Evolutionary conservation across 2,113 vertebrate genomes (phyloP).

Genomic region (Cottus gobio): DNA sequence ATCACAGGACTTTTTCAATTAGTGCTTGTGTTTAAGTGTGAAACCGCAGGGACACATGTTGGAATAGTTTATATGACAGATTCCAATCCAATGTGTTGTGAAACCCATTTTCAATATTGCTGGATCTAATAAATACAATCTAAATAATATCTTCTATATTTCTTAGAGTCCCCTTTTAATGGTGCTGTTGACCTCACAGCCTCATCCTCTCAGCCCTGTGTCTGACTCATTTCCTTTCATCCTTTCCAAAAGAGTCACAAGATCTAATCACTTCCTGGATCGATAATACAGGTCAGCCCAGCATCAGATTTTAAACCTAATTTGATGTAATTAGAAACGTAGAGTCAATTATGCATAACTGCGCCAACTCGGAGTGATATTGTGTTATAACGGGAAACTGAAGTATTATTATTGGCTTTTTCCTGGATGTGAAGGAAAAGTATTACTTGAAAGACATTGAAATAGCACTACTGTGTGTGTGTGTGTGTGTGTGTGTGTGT

Average conservation of each 20-base stretch:
- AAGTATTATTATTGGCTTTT: background rate
- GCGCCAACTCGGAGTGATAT: background rate
- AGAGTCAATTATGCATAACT: background rate
- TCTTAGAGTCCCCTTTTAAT: background rate
- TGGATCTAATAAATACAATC: background rate
- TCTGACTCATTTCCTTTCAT: slow-evolving; percentile 43
- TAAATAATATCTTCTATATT: background rate
- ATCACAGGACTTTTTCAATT: background rate
- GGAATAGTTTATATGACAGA: background rate
- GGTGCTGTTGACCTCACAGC: background rate
- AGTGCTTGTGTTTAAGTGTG: background rate
- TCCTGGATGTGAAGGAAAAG: background rate
- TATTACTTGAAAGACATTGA: too few species aligned
- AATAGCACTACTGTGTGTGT: too few species aligned
- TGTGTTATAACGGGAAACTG: background rate
- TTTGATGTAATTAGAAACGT: background rate
- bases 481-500: background rate
- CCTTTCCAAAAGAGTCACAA: slow-evolving; percentile 25
- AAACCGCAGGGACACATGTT: background rate
- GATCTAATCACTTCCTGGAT: background rate
- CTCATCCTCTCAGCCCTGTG: background rate
- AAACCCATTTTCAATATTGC: background rate
- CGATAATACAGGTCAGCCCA: background rate
- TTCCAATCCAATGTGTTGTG: background rate
- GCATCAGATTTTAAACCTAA: background rate